phyloP scores from a whole-genome alignment of 2,797 vertebrate genomes.

The Nannoperca obscura region DNA sequence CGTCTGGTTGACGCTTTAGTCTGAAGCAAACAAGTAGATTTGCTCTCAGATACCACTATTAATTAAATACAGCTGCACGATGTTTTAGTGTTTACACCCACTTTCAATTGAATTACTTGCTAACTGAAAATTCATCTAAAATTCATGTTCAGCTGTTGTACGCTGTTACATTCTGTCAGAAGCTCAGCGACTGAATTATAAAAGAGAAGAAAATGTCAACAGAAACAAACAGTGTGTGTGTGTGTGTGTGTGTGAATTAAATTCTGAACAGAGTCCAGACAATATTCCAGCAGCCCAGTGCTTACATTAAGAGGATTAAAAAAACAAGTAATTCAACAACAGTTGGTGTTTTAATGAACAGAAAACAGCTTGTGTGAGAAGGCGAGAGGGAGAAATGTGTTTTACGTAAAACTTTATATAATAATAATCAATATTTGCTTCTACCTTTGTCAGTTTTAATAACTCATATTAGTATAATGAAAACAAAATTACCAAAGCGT shows the following conservation, averaged over 20 bases:
- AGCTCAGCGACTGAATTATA: background rate
- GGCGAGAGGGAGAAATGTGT: background rate
- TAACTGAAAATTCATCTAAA: slow-evolving; percentile 3
- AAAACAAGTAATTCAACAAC: slow-evolving; percentile 30
- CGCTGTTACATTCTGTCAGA: background rate
- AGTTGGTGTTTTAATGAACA: slow-evolving; percentile 43
- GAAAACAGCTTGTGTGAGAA: background rate
- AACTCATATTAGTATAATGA: background rate
- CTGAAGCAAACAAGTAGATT: background rate
- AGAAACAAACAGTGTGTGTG: slow-evolving; percentile 3
- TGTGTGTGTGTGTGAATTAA: background rate
- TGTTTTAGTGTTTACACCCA: background rate
- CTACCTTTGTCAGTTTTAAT: background rate
- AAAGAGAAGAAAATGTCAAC: slow-evolving; percentile 12
- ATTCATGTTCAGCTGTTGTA: slow-evolving; percentile 25
- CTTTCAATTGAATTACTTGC: background rate
- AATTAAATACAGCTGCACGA: background rate
- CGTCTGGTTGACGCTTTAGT: background rate
- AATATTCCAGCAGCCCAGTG: slow-evolving; percentile 14
- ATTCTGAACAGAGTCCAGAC: slow-evolving; percentile 19
- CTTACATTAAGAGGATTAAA: slow-evolving; percentile 42
- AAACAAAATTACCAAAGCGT: background rate
- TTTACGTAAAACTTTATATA: background rate
- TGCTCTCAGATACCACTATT: background rate
- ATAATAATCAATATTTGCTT: background rate